These are phyloP conservation scores for Euphonia xanthogaster DNA, from an alignment of 2,797 vertebrate genomes.

Conservation along the genomic window DNA sequence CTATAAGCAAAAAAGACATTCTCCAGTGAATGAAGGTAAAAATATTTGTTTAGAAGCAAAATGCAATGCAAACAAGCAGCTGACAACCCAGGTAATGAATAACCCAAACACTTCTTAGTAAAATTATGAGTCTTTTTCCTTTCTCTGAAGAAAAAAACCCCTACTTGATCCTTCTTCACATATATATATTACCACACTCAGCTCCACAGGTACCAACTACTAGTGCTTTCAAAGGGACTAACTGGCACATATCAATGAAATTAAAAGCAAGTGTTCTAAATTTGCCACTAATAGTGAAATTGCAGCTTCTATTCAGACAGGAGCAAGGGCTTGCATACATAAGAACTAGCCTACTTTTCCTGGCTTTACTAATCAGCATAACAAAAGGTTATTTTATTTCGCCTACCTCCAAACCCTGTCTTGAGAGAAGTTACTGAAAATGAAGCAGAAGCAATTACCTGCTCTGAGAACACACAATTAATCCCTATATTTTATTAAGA, in stretches of 20 bases:
- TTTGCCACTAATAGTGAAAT: not conserved
- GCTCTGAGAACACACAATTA: conserved; percentile 30
- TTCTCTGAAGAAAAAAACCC: not conserved
- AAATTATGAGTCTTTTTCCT: not conserved
- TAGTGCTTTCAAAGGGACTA: not conserved
- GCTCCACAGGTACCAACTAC: not conserved
- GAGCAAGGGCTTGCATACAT: not conserved
- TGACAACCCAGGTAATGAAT: not conserved
- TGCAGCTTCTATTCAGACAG: not conserved
- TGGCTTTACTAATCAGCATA: conserved; percentile 29
- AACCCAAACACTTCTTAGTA: not conserved
- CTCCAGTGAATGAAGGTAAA: not conserved
- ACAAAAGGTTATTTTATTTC: conserved; percentile 26
- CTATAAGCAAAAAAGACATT: conserved; percentile 59
- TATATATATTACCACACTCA: not conserved
- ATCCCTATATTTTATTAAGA: conserved; percentile 51
- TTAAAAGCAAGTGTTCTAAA: not conserved
- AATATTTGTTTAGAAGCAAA: conserved; percentile 22
- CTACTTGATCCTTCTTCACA: not conserved
- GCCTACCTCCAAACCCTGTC: conserved; percentile 14
- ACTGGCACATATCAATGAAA: not conserved
- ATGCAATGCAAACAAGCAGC: conserved; percentile 12
- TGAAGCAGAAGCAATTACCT: conserved; percentile 46
- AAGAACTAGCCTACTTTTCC: conserved; percentile 27
- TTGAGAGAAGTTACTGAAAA: conserved; percentile 33